Evolutionary conservation across 2,797 vertebrate genomes (phyloP).

Genomic region (Amblyraja radiata): DNA sequence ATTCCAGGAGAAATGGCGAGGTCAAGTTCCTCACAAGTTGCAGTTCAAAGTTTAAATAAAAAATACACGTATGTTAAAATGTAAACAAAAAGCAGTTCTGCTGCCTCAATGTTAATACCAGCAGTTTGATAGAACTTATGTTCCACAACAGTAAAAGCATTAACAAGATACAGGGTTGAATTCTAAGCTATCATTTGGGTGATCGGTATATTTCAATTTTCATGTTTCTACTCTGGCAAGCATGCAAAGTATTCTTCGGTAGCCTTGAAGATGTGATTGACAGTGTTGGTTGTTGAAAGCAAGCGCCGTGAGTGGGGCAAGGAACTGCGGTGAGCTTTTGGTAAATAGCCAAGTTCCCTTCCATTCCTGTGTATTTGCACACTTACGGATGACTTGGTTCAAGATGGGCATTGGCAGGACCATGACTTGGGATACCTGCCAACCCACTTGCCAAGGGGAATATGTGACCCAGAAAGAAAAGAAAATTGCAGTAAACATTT

Average conservation of each 20-base stretch:
- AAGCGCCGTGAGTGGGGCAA: background rate
- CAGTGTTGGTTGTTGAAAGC: background rate
- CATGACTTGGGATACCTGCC: background rate
- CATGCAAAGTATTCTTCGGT: constrained; percentile 10
- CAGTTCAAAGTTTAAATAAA: background rate
- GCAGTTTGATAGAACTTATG: background rate
- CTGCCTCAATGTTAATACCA: background rate
- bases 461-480: background rate
- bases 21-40: background rate
- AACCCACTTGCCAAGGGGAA: background rate
- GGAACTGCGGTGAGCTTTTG: background rate
- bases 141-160: background rate
- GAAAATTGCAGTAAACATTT: constrained; percentile 4
- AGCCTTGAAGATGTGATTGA: background rate
- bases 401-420: background rate
- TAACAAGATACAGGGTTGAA: background rate
- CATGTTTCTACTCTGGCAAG: background rate
- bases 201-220: background rate
- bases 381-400: background rate
- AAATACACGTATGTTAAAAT: background rate
- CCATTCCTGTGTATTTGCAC: background rate
- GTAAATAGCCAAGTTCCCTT: background rate
- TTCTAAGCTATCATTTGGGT: background rate
- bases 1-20: background rate
- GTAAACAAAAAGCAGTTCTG: background rate